phyloP scores from a whole-genome alignment of 2,113 vertebrate species.

The Platycercus adscitus region DNA sequence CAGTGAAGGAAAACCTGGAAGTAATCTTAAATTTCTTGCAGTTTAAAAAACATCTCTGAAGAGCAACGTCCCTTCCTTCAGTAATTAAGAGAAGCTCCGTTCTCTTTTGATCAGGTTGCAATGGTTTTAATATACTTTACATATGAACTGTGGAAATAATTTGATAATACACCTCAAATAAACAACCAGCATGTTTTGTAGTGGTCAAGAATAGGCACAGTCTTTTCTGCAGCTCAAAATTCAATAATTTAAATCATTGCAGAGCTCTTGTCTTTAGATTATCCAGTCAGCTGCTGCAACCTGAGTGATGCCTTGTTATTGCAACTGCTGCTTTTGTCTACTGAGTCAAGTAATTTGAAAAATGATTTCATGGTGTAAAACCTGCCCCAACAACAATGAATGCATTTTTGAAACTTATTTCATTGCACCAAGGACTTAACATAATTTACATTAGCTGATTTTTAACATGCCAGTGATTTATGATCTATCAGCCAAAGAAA shows the following conservation, averaged over 20 bases:
- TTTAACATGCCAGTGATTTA: constrained; percentile 13
- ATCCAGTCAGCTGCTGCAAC: neutral
- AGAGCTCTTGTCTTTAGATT: neutral
- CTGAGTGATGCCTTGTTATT: neutral
- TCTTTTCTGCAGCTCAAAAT: neutral
- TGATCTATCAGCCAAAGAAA: neutral
- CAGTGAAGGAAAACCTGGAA: neutral
- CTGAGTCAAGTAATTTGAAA: neutral
- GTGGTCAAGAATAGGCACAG: neutral
- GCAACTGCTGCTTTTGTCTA: neutral
- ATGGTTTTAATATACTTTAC: neutral
- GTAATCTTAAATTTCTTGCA: neutral
- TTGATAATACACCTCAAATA: neutral
- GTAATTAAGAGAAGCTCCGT: neutral
- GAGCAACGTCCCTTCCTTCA: neutral
- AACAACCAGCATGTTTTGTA: neutral
- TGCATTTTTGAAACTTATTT: neutral
- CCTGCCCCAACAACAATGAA: neutral
- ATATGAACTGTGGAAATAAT: neutral
- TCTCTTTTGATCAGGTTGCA: neutral
- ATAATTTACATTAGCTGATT: neutral
- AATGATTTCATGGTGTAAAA: neutral
- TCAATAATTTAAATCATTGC: neutral
- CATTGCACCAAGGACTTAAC: neutral
- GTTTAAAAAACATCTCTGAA: neutral